phyloP scores from a whole-genome alignment of 2,888 invertebrate genomes.

The Metalampra italica region DNA sequence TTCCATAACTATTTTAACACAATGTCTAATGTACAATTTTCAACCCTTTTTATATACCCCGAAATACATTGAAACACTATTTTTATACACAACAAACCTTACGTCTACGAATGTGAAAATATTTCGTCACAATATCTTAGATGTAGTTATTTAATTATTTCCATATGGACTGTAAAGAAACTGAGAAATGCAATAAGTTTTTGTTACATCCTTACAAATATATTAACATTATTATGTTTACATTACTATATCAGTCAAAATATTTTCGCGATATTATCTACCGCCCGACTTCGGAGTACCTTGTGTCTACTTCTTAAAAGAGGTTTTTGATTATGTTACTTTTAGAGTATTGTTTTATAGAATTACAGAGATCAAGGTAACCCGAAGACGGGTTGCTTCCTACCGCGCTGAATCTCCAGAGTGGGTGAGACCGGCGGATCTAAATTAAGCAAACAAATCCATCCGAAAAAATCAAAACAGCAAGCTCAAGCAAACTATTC shows the following conservation, averaged over 20 bases:
- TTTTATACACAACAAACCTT: constrained; percentile 75
- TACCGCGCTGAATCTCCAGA: neutral
- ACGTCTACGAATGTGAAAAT: constrained; percentile 72
- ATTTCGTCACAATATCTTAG: constrained; percentile 70
- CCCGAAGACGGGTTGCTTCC: neutral
- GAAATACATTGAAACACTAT: constrained; percentile 67
- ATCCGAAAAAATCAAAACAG: constrained; percentile 36
- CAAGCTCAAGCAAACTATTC: constrained; percentile 48
- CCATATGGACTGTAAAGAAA: constrained; percentile 75
- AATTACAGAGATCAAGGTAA: neutral
- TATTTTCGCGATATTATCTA: constrained; percentile 66
- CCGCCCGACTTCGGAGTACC: constrained; percentile 33
- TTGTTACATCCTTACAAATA: constrained; percentile 74
- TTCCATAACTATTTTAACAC: constrained; percentile 68
- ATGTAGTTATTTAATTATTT: constrained; percentile 52
- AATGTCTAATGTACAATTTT: constrained; percentile 70
- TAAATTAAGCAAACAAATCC: constrained; percentile 16
- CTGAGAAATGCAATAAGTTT: constrained; percentile 76
- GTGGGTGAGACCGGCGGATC: neutral
- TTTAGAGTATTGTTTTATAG: neutral
- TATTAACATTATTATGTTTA: constrained; percentile 70
- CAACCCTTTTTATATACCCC: constrained; percentile 52
- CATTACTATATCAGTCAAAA: constrained; percentile 75
- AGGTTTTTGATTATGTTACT: neutral
- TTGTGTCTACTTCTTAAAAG: constrained; percentile 19